Evolutionary conservation across 2,113 vertebrate genomes (phyloP), one percentile per base, ranked within the genome.

Genomic region (Lates calcarifer): DNA sequence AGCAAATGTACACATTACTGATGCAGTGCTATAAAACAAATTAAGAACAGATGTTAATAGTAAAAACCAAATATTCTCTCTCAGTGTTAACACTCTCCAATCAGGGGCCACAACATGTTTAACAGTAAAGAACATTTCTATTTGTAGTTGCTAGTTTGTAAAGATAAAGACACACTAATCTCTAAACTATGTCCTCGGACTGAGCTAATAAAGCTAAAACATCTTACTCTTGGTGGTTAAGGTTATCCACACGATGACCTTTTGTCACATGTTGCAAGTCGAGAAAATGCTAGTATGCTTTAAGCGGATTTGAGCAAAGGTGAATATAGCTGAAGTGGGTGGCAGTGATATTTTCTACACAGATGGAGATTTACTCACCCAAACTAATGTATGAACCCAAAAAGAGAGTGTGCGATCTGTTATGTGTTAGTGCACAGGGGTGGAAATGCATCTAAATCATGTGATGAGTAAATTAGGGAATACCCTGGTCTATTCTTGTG

Each of bases 111-210:
- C 17, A 17, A 2, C 26, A 47, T 28, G 17, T 58, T 57, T 9
- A 18, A 24, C 29, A 68, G n/a, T 55, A 41, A 55, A 43, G 47
- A 4, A n/a, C 14, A 20, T 41, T 47, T 69, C 24, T 22, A 4
- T 0, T n/a, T n/a, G n/a, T n/a, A n/a, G n/a, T n/a, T n/a, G 24
- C 41, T 24, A 4, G 49, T 71, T 47, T 77, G 76, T 31, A 65
- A 77, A 81, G 80, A 83, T 82, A 87, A 74, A 26, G 15, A 13
- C 20, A 33, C 12, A 3, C 18, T 57, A 53, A 78, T 86, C 67
- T 77, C 24, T 6, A 51, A 74, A n/a, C 35, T 17, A 0, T 6
- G 49, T 43, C 70, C 62, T 75, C 66, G 72, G 43, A 81, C 41
- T 10, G 2, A 18, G 37, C 60, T 1, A 37, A 29, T 74, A 45